phyloP scores from a whole-genome alignment of 2,888 invertebrate genomes.

The Brachyptera putata region DNA sequence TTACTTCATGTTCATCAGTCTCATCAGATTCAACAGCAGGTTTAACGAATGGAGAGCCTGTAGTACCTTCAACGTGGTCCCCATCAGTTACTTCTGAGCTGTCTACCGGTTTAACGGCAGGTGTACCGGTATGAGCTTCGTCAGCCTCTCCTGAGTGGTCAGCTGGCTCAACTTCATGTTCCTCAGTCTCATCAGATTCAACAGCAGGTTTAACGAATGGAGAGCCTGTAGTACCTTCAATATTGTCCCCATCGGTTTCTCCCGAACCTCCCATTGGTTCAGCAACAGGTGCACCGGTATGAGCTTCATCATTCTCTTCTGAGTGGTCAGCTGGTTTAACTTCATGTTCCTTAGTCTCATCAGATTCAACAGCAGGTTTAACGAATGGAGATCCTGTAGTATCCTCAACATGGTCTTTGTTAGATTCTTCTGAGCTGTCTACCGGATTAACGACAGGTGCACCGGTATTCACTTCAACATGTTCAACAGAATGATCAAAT shows the following conservation, averaged over 20 bases:
- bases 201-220: not conserved
- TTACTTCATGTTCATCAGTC: conserved; percentile 19
- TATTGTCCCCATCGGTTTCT: not conserved
- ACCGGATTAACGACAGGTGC: no score
- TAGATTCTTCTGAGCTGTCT: no score
- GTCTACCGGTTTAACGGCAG: not conserved
- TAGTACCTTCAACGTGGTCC: not conserved
- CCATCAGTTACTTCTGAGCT: not conserved
- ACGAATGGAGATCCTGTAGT: not conserved
- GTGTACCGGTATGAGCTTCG: not conserved
- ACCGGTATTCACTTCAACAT: no score
- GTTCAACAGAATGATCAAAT: no score
- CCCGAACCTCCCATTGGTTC: no score
- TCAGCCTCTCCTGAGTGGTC: conserved; percentile 21
- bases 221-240: not conserved
- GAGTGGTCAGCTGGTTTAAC: conserved; percentile 1
- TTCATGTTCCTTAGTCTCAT: conserved; percentile 25
- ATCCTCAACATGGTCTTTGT: no score
- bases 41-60: not conserved
- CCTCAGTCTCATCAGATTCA: conserved; percentile 31
- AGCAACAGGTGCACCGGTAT: not conserved
- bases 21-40: not conserved
- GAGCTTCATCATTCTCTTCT: conserved; percentile 23
- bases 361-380: conserved; percentile 34
- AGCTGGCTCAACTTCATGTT: not conserved